Evolutionary conservation across 2,888 invertebrate genomes (phyloP), one percentile per base, ranked within the genome.

Genomic region (Pyralis farinalis): DNA sequence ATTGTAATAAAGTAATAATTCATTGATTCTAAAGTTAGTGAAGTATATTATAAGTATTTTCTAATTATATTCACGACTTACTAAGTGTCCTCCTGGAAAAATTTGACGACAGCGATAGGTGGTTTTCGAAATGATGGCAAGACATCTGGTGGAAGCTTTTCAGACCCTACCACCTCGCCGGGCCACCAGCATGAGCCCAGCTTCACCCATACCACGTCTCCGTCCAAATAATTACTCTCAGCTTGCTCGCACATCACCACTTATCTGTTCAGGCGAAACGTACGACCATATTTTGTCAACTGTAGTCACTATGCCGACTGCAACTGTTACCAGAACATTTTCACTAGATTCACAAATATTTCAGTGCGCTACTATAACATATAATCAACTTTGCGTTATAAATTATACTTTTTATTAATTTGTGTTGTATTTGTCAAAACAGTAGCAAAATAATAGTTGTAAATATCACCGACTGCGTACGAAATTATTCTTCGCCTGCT

Each of bases 181-280:
- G 96, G 96, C 96, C 96, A 96, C 95, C 96, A 96, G 62, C 92
- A 93, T 29, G 92, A 90, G 28, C 94, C 93, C 47, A 96, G 79
- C 77, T 96, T 96, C 11, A 96, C 95, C 96, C 96, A 96, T 49
- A 96, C 96, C 60, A 96, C 90, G 63, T 96, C 95, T 38, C 94
- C 94, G 58, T 93, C 93, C 59, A 90, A 85, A 82, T 93, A 94
- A 65, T 73, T 84, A 56, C 91, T 90, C 84, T 92, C 91, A 61
- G 91, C 91, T 83, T 93, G 92, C 63, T 94, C 94, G 85, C 93
- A 92, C 94, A 94, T 94, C 82, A 78, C 84, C 75, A 80, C 74
- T 69, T 63, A 66, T 66, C 64, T 68, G 63, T 74, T 86, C 75
- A 86, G 71, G 59, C 75, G 63, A 76, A 78, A 75, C 63, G 77